A percentile compares a stretch with the other conserved stretches of the same genome.
Evolutionary conservation across 2,888 invertebrate species (phyloP).

Genomic region (Aleiodes leptofemur): DNA sequence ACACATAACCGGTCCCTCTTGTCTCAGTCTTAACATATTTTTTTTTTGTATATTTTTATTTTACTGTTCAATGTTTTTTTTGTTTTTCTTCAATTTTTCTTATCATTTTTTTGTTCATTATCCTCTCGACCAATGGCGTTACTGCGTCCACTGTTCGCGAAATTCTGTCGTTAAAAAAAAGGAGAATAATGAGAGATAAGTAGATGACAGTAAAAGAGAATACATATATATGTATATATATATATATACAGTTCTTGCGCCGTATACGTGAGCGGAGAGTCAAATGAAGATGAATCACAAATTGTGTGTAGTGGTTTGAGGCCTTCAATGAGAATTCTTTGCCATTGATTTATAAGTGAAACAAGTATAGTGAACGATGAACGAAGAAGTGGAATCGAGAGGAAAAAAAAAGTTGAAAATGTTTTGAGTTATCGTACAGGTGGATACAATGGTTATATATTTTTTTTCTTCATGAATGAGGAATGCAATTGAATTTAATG

Average conservation of each 20-base stretch:
- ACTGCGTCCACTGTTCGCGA: no score
- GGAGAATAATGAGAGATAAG: constrained; percentile 4
- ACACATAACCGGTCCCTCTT: constrained; percentile 54
- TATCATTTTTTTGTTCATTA: background rate
- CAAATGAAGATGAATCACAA: constrained; percentile 31
- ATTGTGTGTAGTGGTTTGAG: background rate
- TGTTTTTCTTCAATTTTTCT: constrained; percentile 18
- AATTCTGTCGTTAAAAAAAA: background rate
- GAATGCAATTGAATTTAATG: no score
- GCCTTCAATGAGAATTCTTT: constrained; percentile 11
- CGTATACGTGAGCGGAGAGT: constrained; percentile 24
- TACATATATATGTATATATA: background rate
- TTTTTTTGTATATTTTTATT: constrained; percentile 37
- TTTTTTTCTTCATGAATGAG: background rate
- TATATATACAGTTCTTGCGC: constrained; percentile 1
- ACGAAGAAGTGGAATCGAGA: background rate
- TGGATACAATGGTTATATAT: constrained; percentile 22
- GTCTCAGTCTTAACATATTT: constrained; percentile 23
- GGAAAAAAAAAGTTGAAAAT: constrained; percentile 9
- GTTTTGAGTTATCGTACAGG: constrained; percentile 7
- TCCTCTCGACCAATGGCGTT: constrained; percentile 13
- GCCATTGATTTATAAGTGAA: constrained; percentile 31
- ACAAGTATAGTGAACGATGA: constrained; percentile 1
- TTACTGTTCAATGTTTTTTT: constrained; percentile 18
- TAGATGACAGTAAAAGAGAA: constrained; percentile 12